Base-by-base conservation (phyloP, 1,140 invertebrate genomes). In the Pachyrhynchus sulphureomaculatus region DNA sequence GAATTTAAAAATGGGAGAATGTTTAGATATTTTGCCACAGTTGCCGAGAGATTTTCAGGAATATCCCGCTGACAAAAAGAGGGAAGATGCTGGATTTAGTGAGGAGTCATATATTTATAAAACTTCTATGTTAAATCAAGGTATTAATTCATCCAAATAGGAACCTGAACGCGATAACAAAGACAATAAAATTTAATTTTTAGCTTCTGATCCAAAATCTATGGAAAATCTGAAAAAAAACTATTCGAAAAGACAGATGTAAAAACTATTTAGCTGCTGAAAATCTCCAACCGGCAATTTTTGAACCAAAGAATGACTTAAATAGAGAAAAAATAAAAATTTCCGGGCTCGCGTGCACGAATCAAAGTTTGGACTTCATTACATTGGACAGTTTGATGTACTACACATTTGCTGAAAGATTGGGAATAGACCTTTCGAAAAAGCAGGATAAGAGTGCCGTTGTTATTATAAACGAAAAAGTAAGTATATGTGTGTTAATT, bases 381-480 rank as follows among this genome's bases (percentile, higher is more conserved):
- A 87, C 86, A 0, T 81, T 92, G 42, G 90, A 92, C 69, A 86
- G 86, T 67, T 68, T 86, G 3, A 69, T 81, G 23, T 89, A 87
- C 69, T 82, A 83, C 59, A 82, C 88, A 68, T 91, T 91, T 74
- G 85, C 88, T 5, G 83, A 90, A 70, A 81, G 81, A 21, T 78
- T 93, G 21, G 89, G 89, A 1, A 80, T 89, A 17, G 82, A 89
- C 72, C 74, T 88, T n/a, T 71, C 75, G 10, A 81, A 78, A 24
- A 78, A 73, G 26, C 79, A 77, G 39, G 83, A 89, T 68, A 85
- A 83, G 73, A 88, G 88, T 42, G 82, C 84, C 34, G 84, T 84
- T 45, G 79, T 91, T 20, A 89, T 92, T 65, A 73, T 92, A 51
- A 86, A 92, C 76, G 81, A 83, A 70, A 79, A 83, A 77, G 89